These are phyloP conservation scores for Brevimyrus niger DNA, from an alignment of 2,113 vertebrate genomes.

Conservation along the genomic window DNA sequence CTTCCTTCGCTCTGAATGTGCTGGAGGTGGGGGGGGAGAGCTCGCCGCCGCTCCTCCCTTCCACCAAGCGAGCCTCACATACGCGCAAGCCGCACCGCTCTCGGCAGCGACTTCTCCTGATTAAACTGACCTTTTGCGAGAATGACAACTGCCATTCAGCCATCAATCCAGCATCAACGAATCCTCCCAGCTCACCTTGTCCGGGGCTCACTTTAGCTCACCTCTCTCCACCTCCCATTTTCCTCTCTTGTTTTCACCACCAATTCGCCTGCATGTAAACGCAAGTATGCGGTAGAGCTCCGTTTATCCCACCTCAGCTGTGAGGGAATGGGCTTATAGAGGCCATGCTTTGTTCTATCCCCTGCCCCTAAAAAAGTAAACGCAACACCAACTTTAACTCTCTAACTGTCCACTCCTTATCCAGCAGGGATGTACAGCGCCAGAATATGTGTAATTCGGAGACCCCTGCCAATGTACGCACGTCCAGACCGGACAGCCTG, in stretches of 20 bases:
- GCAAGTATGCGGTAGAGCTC: constrained; percentile 6
- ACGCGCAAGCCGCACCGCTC: background rate
- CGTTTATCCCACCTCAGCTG: background rate
- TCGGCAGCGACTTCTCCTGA: background rate
- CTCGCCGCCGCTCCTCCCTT: background rate
- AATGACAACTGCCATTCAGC: constrained; percentile 8
- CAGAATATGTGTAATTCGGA: background rate
- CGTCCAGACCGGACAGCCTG: background rate
- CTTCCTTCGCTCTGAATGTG: constrained; percentile 11
- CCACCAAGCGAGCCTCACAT: background rate
- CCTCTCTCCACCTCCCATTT: background rate
- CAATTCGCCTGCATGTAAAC: background rate
- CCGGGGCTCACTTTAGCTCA: background rate
- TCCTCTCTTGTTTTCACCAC: background rate
- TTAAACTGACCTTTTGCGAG: background rate
- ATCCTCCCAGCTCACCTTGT: background rate
- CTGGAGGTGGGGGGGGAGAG: background rate
- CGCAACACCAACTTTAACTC: background rate
- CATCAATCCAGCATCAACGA: background rate
- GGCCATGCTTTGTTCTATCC: background rate
- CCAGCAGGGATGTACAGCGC: background rate
- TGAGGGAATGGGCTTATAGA: background rate
- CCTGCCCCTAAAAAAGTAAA: background rate
- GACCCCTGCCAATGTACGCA: background rate
- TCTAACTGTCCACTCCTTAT: background rate